phyloP scores from a whole-genome alignment of 1,140 invertebrate species.

The Pseudobourletiella spinata region DNA sequence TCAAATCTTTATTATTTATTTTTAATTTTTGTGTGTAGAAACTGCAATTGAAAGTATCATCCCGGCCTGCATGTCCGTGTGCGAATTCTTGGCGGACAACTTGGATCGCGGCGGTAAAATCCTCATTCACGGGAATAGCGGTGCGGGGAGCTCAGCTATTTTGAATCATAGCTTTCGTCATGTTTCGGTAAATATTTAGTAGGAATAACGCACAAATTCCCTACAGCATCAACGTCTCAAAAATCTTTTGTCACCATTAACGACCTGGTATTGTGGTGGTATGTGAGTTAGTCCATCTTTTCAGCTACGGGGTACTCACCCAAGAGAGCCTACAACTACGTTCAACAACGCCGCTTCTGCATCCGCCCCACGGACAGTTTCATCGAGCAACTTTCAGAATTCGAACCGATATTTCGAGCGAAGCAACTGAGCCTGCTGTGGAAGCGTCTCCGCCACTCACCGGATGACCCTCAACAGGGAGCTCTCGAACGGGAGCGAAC shows the following conservation, averaged over 20 bases:
- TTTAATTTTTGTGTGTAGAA: background rate
- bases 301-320: constrained; percentile 18
- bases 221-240: no score
- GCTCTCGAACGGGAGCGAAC: background rate
- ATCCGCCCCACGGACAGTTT: constrained; percentile 63
- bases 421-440: constrained; percentile 1
- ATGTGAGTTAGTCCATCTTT: no score
- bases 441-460: no score
- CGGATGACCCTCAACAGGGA: background rate
- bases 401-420: constrained; percentile 50
- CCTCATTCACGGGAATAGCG: constrained; percentile 61
- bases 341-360: constrained; percentile 58
- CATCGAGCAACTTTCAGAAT: constrained; percentile 55
- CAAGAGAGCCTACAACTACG: constrained; percentile 49
- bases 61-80: constrained; percentile 52
- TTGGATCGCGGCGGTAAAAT: constrained; percentile 51
- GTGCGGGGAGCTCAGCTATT: constrained; percentile 61
- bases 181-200: constrained; percentile 45
- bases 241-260: no score
- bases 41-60: constrained; percentile 54
- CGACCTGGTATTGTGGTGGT: no score
- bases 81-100: constrained; percentile 55
- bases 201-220: background rate
- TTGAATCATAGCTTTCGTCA: constrained; percentile 61
- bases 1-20: no score